phyloP scores from a whole-genome alignment of 1,140 invertebrate genomes.

The Idris sp. region DNA sequence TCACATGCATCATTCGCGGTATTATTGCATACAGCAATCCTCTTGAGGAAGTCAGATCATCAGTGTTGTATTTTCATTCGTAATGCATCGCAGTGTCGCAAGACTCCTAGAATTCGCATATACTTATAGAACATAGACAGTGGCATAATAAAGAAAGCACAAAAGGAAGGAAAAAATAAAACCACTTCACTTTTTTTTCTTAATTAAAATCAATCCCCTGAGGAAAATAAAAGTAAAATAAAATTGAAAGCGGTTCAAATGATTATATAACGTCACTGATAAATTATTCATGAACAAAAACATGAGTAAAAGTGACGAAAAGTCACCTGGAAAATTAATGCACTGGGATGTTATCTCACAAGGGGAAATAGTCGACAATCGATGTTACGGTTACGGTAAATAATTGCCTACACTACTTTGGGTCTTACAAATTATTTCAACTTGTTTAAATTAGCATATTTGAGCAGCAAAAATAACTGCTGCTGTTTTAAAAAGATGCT shows the following conservation, averaged over 20 bases:
- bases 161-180: constrained; percentile 47
- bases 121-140: constrained; percentile 16
- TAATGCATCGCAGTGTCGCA: constrained; percentile 51
- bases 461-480: no score
- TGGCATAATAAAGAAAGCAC: constrained; percentile 52
- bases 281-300: constrained; percentile 41
- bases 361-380: constrained; percentile 10
- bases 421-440: no score
- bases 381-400: no score
- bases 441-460: not conserved
- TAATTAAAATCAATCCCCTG: constrained; percentile 29
- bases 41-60: constrained; percentile 61
- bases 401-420: no score
- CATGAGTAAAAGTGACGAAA: constrained; percentile 33
- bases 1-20: constrained; percentile 28
- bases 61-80: constrained; percentile 43
- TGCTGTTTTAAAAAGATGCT: no score
- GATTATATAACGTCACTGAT: constrained; percentile 27
- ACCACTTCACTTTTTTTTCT: constrained; percentile 14
- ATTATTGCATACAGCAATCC: constrained; percentile 44
- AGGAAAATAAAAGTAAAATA: constrained; percentile 39
- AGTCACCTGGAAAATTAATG: constrained; percentile 22
- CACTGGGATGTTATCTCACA: not conserved
- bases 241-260: constrained; percentile 2
- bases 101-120: constrained; percentile 53